Evolutionary conservation across 2,113 vertebrate species (phyloP).

Genomic region (Calidris pugnax): DNA sequence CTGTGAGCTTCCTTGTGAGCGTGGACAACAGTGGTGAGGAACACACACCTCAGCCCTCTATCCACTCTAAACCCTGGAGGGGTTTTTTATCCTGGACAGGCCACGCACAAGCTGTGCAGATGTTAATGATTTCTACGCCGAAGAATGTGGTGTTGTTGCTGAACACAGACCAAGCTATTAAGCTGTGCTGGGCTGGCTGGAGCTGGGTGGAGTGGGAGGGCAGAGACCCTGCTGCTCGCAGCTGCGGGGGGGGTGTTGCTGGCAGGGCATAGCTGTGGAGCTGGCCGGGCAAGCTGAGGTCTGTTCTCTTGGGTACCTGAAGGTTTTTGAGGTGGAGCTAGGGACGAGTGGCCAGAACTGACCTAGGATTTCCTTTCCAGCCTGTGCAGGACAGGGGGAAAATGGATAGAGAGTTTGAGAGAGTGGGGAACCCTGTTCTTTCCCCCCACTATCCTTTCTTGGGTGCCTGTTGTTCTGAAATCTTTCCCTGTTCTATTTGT

Average conservation of each 20-base stretch:
- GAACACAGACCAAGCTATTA: background rate
- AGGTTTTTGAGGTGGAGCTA: background rate
- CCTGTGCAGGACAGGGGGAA: background rate
- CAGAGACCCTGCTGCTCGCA: background rate
- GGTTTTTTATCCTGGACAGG: background rate
- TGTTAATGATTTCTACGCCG: conserved; percentile 50
- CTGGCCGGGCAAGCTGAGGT: background rate
- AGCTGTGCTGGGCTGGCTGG: background rate
- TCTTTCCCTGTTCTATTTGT: background rate
- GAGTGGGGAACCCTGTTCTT: background rate
- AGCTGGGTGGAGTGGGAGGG: background rate
- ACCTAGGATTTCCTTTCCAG: background rate
- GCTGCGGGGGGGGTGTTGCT: background rate
- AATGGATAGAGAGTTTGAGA: background rate
- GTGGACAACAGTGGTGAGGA: background rate
- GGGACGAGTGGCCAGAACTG: background rate
- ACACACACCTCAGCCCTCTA: background rate
- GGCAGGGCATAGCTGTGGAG: background rate
- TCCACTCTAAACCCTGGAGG: background rate
- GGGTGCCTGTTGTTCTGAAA: background rate
- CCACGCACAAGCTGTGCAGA: conserved; percentile 24
- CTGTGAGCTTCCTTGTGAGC: background rate
- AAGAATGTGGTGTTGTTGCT: conserved; percentile 53
- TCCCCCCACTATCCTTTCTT: background rate
- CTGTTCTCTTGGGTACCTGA: background rate